Conservation (phyloP, 2,113 vertebrate genomes). For the Phyllostomus discolor region DNA sequence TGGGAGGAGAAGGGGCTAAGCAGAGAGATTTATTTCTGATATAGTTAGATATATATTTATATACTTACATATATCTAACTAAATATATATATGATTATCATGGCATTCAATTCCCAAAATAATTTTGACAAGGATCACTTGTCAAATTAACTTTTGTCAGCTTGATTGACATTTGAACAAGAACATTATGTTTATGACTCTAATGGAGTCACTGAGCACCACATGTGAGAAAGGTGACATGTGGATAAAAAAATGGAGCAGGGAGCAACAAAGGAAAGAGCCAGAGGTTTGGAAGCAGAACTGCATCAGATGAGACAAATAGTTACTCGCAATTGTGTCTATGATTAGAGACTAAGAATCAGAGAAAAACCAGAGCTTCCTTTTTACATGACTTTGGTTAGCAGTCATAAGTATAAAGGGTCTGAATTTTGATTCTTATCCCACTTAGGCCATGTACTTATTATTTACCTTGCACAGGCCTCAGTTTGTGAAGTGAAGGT, state of each 20-base stretch:
- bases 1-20: background rate
- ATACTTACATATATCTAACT: no score
- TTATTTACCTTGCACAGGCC: background rate
- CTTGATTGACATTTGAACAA: background rate
- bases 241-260: background rate
- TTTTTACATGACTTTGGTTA: background rate
- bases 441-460: background rate
- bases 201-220: background rate
- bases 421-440: background rate
- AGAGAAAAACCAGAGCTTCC: background rate
- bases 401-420: background rate
- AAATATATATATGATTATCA: background rate
- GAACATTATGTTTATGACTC: background rate
- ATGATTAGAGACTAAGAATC: background rate
- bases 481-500: background rate
- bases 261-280: background rate
- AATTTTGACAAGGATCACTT: background rate
- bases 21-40: background rate
- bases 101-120: background rate
- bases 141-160: background rate
- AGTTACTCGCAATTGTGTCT: background rate
- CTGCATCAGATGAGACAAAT: background rate
- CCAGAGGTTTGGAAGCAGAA: background rate
- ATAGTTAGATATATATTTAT: background rate
- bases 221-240: background rate